Conservation (phyloP, 2,113 vertebrate species). For the Apeltes quadracus region DNA sequence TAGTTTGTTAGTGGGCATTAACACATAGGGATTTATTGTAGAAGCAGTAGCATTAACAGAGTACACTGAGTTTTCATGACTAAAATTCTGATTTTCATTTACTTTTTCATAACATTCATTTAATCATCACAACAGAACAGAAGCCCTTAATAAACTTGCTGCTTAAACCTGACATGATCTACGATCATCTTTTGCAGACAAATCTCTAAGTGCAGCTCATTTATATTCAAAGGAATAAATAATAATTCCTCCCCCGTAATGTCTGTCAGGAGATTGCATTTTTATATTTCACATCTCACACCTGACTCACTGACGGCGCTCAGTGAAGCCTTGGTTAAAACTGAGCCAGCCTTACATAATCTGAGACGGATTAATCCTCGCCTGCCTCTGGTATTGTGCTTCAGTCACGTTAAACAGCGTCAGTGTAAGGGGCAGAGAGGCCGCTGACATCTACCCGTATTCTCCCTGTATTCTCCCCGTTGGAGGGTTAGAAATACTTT, state of each 20-base stretch:
- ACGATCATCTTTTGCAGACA: constrained; percentile 13
- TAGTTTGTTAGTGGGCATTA: not conserved
- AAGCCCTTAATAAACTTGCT: not conserved
- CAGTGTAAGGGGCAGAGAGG: constrained; percentile 14
- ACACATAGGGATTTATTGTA: not conserved
- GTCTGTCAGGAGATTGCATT: constrained; percentile 58
- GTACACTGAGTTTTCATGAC: not conserved
- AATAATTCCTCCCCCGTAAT: constrained; percentile 47
- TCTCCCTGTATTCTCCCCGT: not conserved
- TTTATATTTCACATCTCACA: constrained; percentile 49
- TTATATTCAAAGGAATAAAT: constrained; percentile 51
- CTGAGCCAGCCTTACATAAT: constrained; percentile 52
- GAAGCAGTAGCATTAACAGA: not conserved
- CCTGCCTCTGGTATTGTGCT: constrained; percentile 24
- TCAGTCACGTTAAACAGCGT: constrained; percentile 19
- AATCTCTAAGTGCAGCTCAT: constrained; percentile 32
- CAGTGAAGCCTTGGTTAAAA: constrained; percentile 40
- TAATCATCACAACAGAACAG: not conserved
- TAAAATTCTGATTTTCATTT: not conserved
- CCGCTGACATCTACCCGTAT: constrained; percentile 16
- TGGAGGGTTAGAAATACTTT: constrained; percentile 25
- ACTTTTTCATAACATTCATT: not conserved
- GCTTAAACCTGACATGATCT: constrained; percentile 3
- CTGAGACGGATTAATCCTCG: constrained; percentile 47
- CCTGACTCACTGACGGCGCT: constrained; percentile 53